phyloP scores from a whole-genome alignment of 2,113 vertebrate species.

The Steatornis caripensis region DNA sequence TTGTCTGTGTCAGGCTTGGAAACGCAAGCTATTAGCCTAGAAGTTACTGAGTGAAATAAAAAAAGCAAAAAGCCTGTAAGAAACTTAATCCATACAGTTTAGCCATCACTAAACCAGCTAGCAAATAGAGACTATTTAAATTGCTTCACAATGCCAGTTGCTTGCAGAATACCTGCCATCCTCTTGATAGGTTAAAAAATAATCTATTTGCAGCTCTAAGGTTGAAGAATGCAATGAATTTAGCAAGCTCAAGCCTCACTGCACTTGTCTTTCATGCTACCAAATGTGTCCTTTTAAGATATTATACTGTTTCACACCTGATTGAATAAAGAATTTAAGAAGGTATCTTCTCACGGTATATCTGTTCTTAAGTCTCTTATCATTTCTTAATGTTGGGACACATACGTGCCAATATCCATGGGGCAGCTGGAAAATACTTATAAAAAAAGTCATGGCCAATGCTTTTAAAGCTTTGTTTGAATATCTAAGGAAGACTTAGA shows the following conservation, averaged over 20 bases:
- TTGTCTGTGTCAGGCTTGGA: neutral
- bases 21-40: neutral
- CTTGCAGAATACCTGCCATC: slow-evolving; percentile 23
- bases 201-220: slow-evolving; percentile 64
- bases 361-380: slow-evolving; percentile 68
- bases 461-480: slow-evolving; percentile 51
- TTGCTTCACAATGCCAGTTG: neutral
- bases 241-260: slow-evolving; percentile 60
- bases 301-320: slow-evolving; percentile 73
- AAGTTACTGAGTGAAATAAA: neutral
- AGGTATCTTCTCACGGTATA: slow-evolving; percentile 57
- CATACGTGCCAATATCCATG: slow-evolving; percentile 30
- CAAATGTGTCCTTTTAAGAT: slow-evolving; percentile 75
- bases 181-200: slow-evolving; percentile 55
- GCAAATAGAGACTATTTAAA: neutral
- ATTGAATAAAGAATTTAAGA: slow-evolving; percentile 73
- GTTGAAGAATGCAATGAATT: slow-evolving; percentile 63
- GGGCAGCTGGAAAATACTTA: slow-evolving; percentile 41
- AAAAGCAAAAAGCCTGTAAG: neutral
- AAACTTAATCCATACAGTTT: neutral
- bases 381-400: slow-evolving; percentile 49
- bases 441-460: neutral
- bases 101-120: slow-evolving; percentile 3
- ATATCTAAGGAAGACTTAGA: slow-evolving; percentile 40
- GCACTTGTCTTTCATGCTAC: slow-evolving; percentile 72